A percentile compares a stretch with the other conserved stretches of the same genome.
These are phyloP conservation scores for Pseudorhiza aurosa DNA, from an alignment of 30 jellyfish, hydroid and myxozoan species.

Conservation along the genomic window DNA sequence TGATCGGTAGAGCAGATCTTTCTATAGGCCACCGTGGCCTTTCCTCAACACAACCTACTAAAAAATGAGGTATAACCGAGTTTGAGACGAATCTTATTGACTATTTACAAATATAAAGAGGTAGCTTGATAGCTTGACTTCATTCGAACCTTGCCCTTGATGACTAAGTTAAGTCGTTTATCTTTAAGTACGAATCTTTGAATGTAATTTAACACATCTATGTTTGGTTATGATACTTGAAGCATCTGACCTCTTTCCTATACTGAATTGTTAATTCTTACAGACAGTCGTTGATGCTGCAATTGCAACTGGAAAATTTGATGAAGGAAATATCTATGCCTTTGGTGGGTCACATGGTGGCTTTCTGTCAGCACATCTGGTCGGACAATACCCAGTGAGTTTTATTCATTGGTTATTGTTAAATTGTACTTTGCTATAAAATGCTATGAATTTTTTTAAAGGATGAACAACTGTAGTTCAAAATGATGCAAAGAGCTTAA, in stretches of 20 bases:
- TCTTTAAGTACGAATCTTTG: neutral
- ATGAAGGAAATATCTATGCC: slow-evolving; percentile 15
- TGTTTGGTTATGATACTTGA: neutral
- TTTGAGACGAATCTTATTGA: too few species aligned
- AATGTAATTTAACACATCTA: neutral
- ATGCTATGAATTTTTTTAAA: neutral
- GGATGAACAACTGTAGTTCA: neutral
- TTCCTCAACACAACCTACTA: too few species aligned
- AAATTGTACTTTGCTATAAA: neutral
- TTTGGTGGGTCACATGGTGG: slow-evolving; percentile 92
- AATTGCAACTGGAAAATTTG: slow-evolving; percentile 21
- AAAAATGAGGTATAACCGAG: too few species aligned
- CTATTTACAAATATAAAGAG: too few species aligned
- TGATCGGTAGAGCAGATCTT: too few species aligned
- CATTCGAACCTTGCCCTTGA: neutral
- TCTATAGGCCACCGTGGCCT: too few species aligned
- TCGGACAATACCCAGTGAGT: slow-evolving; percentile 64
- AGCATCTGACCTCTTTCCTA: neutral
- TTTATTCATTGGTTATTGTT: neutral
- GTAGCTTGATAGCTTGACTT: neutral
- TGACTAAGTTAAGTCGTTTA: too few species aligned
- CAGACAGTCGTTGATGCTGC: slow-evolving; percentile 46
- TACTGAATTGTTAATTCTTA: neutral
- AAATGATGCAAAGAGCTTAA: neutral
- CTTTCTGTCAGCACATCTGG: slow-evolving; percentile 65